A percentile compares a stretch with the other conserved stretches of the same genome.
phyloP scores from a whole-genome alignment of 1,140 invertebrate species.

The Drosophila sp. region DNA sequence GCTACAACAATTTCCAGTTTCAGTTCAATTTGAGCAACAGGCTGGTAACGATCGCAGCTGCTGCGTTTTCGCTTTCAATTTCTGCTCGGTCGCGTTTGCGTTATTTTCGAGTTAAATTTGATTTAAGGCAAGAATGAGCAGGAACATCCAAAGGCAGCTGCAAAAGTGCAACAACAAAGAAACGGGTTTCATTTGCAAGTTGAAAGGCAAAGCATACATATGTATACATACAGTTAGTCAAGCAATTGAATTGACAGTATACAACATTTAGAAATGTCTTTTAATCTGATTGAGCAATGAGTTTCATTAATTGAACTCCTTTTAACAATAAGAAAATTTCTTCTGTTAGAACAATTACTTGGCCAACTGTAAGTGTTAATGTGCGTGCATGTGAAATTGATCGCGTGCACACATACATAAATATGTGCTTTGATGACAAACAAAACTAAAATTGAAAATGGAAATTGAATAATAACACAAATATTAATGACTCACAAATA shows the following conservation, averaged over 20 bases:
- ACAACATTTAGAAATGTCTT: no score
- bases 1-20: conserved; percentile 66
- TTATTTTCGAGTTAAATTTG: conserved; percentile 23
- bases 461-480: conserved; percentile 46
- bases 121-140: conserved; percentile 53
- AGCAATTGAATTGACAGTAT: no score
- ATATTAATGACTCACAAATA: conserved; percentile 65
- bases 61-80: conserved; percentile 59
- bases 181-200: conserved; percentile 71
- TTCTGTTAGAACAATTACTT: no score
- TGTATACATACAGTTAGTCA: background rate
- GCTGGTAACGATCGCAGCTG: conserved; percentile 63
- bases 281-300: no score
- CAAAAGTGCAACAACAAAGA: conserved; percentile 67
- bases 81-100: conserved; percentile 22
- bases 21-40: conserved; percentile 74
- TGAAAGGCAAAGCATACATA: conserved; percentile 32
- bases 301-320: no score
- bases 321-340: no score
- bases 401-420: conserved; percentile 50
- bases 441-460: conserved; percentile 47
- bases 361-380: background rate
- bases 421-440: conserved; percentile 40
- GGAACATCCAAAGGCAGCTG: conserved; percentile 66
- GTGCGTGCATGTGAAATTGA: conserved; percentile 21